These are phyloP conservation scores for Lobophora halterata DNA, from an alignment of 2,888 invertebrate genomes.

Conservation along the genomic window DNA sequence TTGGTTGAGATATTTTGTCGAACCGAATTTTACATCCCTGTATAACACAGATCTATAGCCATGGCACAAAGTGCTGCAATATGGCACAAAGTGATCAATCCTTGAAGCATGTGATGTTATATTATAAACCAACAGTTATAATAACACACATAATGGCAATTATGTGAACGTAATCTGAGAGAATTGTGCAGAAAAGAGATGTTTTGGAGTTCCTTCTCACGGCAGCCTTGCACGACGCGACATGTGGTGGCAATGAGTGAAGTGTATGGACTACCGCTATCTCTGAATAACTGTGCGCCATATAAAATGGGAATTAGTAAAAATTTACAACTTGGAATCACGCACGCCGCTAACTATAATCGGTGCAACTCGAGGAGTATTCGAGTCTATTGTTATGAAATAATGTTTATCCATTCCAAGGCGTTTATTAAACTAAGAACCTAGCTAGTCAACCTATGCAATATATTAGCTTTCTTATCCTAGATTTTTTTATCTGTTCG, in stretches of 20 bases:
- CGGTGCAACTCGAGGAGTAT: conserved; percentile 21
- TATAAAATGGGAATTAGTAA: conserved; percentile 49
- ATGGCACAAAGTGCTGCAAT: conserved; percentile 27
- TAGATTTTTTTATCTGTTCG: too few species aligned
- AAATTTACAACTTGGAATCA: conserved; percentile 51
- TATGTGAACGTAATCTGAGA: conserved; percentile 27
- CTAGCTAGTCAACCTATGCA: too few species aligned
- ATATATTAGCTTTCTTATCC: too few species aligned
- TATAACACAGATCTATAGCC: conserved; percentile 1
- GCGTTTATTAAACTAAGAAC: too few species aligned
- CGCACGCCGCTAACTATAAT: conserved; percentile 40
- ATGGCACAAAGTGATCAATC: conserved; percentile 35
- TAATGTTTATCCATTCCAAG: too few species aligned
- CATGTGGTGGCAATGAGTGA: conserved; percentile 42
- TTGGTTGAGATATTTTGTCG: conserved; percentile 14
- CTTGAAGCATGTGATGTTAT: conserved; percentile 31
- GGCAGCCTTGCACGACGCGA: conserved; percentile 28
- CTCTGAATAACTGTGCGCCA: conserved; percentile 42
- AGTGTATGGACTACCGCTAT: conserved; percentile 52
- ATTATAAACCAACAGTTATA: conserved; percentile 30
- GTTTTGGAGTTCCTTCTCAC: conserved; percentile 42
- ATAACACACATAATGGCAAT: conserved; percentile 34
- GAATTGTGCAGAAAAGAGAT: conserved; percentile 31
- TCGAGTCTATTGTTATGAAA: conserved; percentile 25
- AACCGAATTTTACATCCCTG: not conserved